These are phyloP conservation scores for Leptothorax acervorum DNA, from an alignment of 2,888 invertebrate species.

Conservation along the genomic window DNA sequence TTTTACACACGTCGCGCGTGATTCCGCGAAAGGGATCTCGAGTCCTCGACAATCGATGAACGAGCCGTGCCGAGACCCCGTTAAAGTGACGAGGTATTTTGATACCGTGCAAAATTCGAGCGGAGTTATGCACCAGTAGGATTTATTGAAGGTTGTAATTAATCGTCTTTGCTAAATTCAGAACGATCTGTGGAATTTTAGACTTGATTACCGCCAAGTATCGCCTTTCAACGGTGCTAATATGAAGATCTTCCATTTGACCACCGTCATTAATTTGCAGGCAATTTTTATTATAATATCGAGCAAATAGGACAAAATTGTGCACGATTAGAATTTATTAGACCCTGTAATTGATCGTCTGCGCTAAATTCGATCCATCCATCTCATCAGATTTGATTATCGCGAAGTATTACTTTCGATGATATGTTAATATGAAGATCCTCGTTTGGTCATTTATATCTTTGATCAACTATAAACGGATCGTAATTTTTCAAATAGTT, in stretches of 20 bases:
- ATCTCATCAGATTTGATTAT: constrained; percentile 29
- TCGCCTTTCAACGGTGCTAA: constrained; percentile 8
- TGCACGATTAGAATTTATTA: constrained; percentile 8
- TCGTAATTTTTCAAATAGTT: background rate
- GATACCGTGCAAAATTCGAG: background rate
- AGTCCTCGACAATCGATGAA: constrained; percentile 74
- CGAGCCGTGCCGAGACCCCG: constrained; percentile 60
- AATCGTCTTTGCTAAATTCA: constrained; percentile 22
- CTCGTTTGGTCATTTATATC: constrained; percentile 18
- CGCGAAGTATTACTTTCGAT: background rate
- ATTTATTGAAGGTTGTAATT: constrained; percentile 5
- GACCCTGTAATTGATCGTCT: constrained; percentile 36
- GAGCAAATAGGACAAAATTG: constrained; percentile 4
- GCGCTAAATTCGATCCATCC: constrained; percentile 11
- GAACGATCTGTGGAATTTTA: background rate
- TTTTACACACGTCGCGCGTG: constrained; percentile 79
- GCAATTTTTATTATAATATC: constrained; percentile 1
- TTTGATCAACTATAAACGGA: constrained; percentile 5
- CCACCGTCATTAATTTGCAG: background rate
- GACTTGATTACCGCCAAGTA: constrained; percentile 16
- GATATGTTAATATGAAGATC: constrained; percentile 17
- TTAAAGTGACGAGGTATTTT: constrained; percentile 36
- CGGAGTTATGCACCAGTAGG: background rate
- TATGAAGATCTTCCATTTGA: constrained; percentile 24
- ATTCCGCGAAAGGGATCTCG: constrained; percentile 74